A percentile compares a stretch with the other conserved stretches of the same genome.
phyloP scores from a whole-genome alignment of 2,113 vertebrate species.

The Seriola aureovittata region DNA sequence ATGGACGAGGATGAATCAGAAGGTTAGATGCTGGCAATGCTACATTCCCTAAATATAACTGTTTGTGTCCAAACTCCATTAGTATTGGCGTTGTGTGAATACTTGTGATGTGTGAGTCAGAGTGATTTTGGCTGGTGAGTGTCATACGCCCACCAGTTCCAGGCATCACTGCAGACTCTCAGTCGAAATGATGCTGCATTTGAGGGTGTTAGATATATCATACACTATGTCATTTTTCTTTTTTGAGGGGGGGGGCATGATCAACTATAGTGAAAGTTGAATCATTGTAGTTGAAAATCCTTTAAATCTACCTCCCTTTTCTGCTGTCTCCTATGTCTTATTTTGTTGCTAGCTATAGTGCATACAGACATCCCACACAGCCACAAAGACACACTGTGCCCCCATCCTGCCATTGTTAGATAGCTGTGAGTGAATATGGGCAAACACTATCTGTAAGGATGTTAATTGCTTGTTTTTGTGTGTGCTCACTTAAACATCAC shows the following conservation, averaged over 20 bases:
- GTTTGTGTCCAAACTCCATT: constrained; percentile 47
- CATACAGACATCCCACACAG: constrained; percentile 39
- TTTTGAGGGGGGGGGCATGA: constrained; percentile 3
- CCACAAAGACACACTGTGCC: constrained; percentile 10
- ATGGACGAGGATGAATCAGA: constrained; percentile 42
- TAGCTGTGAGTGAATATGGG: constrained; percentile 12
- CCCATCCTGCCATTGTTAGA: constrained; percentile 20
- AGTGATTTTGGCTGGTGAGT: constrained; percentile 64
- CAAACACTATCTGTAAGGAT: not conserved
- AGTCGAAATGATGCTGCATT: constrained; percentile 48
- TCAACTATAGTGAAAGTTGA: constrained; percentile 35
- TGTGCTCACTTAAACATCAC: not conserved
- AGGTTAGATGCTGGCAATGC: not conserved
- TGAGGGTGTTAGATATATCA: not conserved
- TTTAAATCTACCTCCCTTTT: constrained; percentile 11
- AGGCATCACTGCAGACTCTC: constrained; percentile 41
- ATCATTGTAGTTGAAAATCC: constrained; percentile 28
- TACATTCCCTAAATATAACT: constrained; percentile 54
- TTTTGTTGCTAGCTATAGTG: constrained; percentile 32
- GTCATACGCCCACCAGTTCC: constrained; percentile 59
- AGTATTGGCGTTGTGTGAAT: constrained; percentile 43
- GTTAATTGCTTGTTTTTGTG: not conserved
- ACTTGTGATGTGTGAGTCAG: constrained; percentile 69
- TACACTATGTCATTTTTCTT: not conserved
- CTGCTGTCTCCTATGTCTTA: constrained; percentile 13